Evolutionary conservation across 2,113 vertebrate species (phyloP), one percentile per base, ranked within the genome.

Genomic region (Anser cygnoides): DNA sequence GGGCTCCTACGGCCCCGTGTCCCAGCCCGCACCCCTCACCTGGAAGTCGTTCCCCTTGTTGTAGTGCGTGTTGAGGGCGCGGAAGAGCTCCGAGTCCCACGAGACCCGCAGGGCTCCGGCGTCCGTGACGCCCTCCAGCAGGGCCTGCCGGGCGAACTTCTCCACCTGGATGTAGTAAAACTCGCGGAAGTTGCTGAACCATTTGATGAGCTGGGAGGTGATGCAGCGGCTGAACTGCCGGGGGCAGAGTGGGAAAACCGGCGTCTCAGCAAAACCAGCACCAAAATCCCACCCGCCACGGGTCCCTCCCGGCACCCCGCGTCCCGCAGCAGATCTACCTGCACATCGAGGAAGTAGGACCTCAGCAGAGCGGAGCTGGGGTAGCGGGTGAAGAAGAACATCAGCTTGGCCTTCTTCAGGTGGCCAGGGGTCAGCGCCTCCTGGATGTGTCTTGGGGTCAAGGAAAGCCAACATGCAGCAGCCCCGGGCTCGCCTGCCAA

Each of bases 91-190:
- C 0, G 98, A 99, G 94, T 99, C 98, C 13, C 99, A 98, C 87
- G 98, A 98, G 66, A 99, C 98, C n/a, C 96, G 97, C 31, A 99
- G 98, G 66, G 98, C 97, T 61, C 98, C 95, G 43, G 98, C 95
- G 1, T 99, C 98, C 8, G 89, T 96, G 37, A 99, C 67, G 1
- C 98, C 99, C 18, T 99, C 99, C 17, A 98, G 95, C 65, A 99
- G 98, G 20, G 99, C 98, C 98, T 99, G 99, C 15, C 99, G 98
- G 43, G 99, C 99, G 92, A 98, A 99, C 97, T 99, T 99, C 97
- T 99, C 99, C 98, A 99, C 99, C 97, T 99, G 99, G 97, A 99
- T 99, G 96, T 99, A 99, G 97, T 99, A 99, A 97, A 99, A 99
- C 97, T 99, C 99, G 13, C 99, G 98, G 95, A 99, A 99, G 97